Conservation (phyloP, 2,888 invertebrate genomes). For the Hypselothyrea guttata region DNA sequence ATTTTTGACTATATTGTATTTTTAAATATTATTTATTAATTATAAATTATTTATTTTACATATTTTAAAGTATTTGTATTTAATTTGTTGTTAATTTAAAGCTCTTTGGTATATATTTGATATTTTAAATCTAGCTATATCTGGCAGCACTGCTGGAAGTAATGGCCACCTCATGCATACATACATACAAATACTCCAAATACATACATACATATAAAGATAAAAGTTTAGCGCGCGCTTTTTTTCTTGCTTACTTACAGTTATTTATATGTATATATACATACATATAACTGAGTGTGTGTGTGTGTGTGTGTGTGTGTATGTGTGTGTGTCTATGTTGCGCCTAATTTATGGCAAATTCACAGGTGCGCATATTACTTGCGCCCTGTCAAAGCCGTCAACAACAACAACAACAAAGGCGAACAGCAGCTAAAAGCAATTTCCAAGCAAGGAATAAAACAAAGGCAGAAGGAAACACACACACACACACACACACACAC, state of each 20-base stretch:
- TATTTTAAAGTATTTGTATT: no score
- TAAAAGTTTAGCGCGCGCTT: constrained; percentile 63
- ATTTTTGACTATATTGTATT: no score
- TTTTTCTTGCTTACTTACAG: constrained; percentile 42
- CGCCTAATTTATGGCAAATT: constrained; percentile 77
- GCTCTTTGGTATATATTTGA: no score
- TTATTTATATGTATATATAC: constrained; percentile 41
- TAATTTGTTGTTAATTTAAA: no score
- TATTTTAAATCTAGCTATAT: no score
- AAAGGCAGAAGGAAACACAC: constrained; percentile 51
- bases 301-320: constrained; percentile 6
- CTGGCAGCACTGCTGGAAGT: no score
- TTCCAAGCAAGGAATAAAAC: constrained; percentile 56
- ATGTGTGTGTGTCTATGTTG: constrained; percentile 20
- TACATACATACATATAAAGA: constrained; percentile 6
- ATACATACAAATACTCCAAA: constrained; percentile 15
- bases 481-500: constrained; percentile 23
- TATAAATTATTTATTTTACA: no score
- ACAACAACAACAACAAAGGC: constrained; percentile 24
- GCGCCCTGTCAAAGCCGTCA: constrained; percentile 69
- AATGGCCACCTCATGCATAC: no score
- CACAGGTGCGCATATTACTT: constrained; percentile 77
- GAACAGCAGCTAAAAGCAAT: constrained; percentile 46
- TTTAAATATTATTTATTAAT: no score
- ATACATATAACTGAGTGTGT: constrained; percentile 19